These are phyloP conservation scores for Amphiura filiformis DNA, from an alignment of 35 echinoderm and acorn worm genomes.

Conservation along the genomic window DNA sequence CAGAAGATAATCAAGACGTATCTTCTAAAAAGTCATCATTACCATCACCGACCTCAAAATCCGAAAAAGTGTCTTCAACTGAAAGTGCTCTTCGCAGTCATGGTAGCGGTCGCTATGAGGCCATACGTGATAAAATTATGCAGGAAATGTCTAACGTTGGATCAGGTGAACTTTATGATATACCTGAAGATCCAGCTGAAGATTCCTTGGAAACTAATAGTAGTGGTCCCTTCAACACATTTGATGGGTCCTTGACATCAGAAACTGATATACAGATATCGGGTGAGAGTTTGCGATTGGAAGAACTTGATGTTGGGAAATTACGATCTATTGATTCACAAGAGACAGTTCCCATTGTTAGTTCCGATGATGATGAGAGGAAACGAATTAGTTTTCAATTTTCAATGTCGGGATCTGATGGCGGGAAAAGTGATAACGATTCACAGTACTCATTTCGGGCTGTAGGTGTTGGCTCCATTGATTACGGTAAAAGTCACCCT, in stretches of 20 bases:
- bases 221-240: not conserved
- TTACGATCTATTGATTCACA: not conserved
- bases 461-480: not conserved
- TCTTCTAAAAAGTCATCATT: no score
- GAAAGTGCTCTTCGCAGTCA: not conserved
- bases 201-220: conserved; percentile 5
- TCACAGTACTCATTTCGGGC: not conserved
- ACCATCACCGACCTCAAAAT: no score
- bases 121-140: conserved; percentile 32
- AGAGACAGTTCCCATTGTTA: not conserved
- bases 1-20: no score
- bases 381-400: not conserved
- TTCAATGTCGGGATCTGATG: not conserved
- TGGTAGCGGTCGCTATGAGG: conserved; percentile 33
- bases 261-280: conserved; percentile 15
- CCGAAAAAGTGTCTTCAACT: no score
- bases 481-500: not conserved
- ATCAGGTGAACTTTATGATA: conserved; percentile 57
- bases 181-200: conserved; percentile 52
- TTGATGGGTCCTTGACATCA: not conserved
- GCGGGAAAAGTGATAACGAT: not conserved
- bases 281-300: not conserved
- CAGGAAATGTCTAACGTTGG: conserved; percentile 41
- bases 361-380: not conserved
- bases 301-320: conserved; percentile 3